phyloP scores from a whole-genome alignment of 1,140 invertebrate species.

The Neotoxoptera formosana region DNA sequence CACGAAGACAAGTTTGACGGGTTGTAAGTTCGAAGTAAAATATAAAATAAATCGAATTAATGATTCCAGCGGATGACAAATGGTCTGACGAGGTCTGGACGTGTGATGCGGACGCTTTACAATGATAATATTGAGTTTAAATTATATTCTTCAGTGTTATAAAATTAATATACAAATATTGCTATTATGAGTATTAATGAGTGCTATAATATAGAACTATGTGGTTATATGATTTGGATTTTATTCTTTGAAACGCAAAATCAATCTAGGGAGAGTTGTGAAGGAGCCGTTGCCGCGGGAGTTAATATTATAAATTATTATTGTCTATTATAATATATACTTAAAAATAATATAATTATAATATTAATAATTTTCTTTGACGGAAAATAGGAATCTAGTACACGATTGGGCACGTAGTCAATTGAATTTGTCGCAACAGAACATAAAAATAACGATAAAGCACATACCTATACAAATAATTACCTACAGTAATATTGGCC shows the following conservation, averaged over 20 bases:
- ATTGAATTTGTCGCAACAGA: neutral
- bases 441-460: neutral
- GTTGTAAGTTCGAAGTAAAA: neutral
- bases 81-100: neutral
- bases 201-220: no score
- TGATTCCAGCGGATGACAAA: neutral
- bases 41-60: neutral
- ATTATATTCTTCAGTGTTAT: neutral
- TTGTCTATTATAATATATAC: no score
- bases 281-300: no score
- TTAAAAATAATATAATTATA: no score
- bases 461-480: neutral
- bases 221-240: no score
- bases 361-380: no score
- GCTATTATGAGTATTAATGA: neutral
- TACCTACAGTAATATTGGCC: neutral
- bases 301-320: no score
- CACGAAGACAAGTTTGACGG: neutral
- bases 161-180: neutral
- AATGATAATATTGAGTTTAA: neutral
- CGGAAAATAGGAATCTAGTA: no score
- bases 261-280: no score
- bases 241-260: no score
- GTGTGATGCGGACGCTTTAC: neutral
- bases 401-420: neutral